A percentile compares a stretch with the other conserved stretches of the same genome.
These are phyloP conservation scores for Remorina albescens DNA, from an alignment of 2,797 vertebrate species.

Conservation along the genomic window DNA sequence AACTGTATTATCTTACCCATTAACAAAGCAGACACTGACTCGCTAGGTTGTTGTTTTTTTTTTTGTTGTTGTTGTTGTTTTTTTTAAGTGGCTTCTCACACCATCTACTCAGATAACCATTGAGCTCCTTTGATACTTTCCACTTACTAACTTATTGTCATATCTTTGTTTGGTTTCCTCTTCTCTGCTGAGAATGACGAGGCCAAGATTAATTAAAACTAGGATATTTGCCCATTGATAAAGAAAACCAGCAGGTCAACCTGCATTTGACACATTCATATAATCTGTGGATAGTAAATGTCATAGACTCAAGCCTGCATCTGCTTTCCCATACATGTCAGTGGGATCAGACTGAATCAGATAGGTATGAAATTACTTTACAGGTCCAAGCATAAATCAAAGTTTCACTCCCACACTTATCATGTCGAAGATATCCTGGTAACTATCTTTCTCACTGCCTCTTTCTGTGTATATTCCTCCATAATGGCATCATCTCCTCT, in stretches of 20 bases:
- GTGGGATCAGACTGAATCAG: neutral
- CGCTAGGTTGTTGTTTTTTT: neutral
- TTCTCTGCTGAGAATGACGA: neutral
- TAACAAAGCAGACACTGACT: constrained; percentile 7
- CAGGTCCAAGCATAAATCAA: neutral
- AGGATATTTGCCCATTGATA: neutral
- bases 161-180: neutral
- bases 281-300: neutral
- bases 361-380: neutral
- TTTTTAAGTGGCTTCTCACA: neutral
- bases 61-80: neutral
- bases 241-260: neutral
- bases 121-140: neutral
- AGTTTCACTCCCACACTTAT: neutral
- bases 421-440: too few relatives aligned
- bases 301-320: neutral
- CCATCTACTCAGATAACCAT: neutral
- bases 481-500: neutral
- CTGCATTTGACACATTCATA: constrained; percentile 3
- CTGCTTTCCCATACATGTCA: neutral
- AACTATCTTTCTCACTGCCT: neutral
- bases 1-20: neutral
- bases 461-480: too few relatives aligned
- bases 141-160: neutral
- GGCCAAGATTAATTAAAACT: neutral